These are phyloP conservation scores for Xenus cinereus DNA, from an alignment of 2,113 vertebrate genomes.

Conservation along the genomic window DNA sequence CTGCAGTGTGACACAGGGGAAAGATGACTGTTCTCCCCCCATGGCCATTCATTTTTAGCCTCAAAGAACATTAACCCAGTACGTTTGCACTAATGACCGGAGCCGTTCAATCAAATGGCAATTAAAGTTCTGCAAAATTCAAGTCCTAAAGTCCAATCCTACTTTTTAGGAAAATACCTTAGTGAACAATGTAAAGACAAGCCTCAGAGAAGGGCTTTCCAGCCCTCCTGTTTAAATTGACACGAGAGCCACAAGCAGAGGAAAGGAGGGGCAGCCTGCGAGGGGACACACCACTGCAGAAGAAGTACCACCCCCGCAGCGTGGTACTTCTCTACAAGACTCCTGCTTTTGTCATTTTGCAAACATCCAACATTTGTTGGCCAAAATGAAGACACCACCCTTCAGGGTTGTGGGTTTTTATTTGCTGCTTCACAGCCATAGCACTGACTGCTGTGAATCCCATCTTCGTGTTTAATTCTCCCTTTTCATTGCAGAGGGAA, in stretches of 20 bases:
- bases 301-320: neutral
- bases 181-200: neutral
- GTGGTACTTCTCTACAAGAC: neutral
- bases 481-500: neutral
- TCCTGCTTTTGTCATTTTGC: neutral
- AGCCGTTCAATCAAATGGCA: neutral
- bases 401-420: neutral
- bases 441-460: neutral
- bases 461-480: neutral
- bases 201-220: neutral
- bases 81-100: neutral
- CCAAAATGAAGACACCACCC: neutral
- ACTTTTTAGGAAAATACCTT: neutral
- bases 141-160: neutral
- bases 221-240: neutral
- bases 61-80: neutral
- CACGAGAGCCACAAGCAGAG: neutral
- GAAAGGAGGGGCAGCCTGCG: neutral
- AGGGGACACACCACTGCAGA: neutral
- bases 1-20: neutral
- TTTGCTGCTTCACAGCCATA: neutral
- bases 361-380: neutral
- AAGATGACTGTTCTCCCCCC: neutral
- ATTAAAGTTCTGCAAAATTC: neutral
- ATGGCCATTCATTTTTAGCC: neutral